These are phyloP conservation scores for Eupithecia dodoneata DNA, from an alignment of 2,888 invertebrate genomes.

Conservation along the genomic window DNA sequence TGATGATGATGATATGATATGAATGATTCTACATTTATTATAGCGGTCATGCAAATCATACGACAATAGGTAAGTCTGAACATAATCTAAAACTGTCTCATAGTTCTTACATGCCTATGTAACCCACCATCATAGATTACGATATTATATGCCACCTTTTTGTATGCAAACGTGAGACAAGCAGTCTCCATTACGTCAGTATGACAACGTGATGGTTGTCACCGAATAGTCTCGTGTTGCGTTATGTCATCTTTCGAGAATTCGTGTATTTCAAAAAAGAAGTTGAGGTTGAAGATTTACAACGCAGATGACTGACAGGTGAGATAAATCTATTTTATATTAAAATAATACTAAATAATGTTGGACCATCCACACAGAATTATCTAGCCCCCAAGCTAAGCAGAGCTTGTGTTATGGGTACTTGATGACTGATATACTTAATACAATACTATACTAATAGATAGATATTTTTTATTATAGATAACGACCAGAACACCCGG, in stretches of 20 bases:
- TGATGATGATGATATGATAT: too few species aligned
- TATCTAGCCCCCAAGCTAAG: too few species aligned
- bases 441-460: too few species aligned
- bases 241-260: conserved; percentile 22
- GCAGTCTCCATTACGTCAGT: conserved; percentile 35
- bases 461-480: too few species aligned
- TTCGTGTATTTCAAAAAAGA: not conserved
- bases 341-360: too few species aligned
- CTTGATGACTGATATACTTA: too few species aligned
- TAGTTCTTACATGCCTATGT: conserved; percentile 4
- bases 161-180: conserved; percentile 47
- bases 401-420: too few species aligned
- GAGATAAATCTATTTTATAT: not conserved
- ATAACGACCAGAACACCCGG: too few species aligned
- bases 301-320: not conserved
- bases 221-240: conserved; percentile 35
- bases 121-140: conserved; percentile 21
- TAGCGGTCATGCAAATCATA: not conserved
- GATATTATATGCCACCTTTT: conserved; percentile 42
- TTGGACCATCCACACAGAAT: too few species aligned
- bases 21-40: not conserved
- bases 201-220: conserved; percentile 41
- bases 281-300: too few species aligned
- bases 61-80: not conserved
- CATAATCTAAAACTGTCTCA: conserved; percentile 1